Conservation (phyloP, 2,113 vertebrate species). For the Centropus bengalensis region DNA sequence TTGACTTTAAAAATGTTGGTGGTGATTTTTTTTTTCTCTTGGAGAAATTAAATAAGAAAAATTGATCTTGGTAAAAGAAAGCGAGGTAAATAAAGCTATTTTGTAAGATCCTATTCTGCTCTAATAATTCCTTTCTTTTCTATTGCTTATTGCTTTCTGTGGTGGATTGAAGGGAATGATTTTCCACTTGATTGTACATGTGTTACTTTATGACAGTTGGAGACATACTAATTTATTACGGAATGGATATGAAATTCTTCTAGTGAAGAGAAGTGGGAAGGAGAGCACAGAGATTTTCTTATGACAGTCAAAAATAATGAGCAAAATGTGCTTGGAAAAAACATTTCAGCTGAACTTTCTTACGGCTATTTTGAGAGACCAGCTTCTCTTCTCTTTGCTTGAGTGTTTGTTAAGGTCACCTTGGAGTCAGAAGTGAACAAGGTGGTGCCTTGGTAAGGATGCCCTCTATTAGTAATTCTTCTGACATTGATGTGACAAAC, state of each 20-base stretch:
- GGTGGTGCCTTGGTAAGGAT: neutral
- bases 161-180: neutral
- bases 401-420: neutral
- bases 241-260: conserved; percentile 10
- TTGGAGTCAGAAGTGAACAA: neutral
- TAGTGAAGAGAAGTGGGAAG: conserved; percentile 14
- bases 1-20: neutral
- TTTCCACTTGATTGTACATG: neutral
- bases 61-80: neutral
- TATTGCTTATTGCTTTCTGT: neutral
- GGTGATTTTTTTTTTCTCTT: neutral
- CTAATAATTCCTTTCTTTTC: neutral
- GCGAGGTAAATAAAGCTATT: neutral
- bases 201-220: conserved; percentile 6
- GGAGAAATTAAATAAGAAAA: neutral
- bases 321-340: neutral
- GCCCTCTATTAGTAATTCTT: neutral
- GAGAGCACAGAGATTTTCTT: neutral
- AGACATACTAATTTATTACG: neutral
- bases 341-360: neutral
- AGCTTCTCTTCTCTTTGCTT: neutral
- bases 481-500: neutral
- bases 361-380: neutral
- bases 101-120: neutral
- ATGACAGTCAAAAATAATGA: conserved; percentile 12